Evolutionary conservation across 2,113 vertebrate species (phyloP).

Genomic region (Probosciger aterrimus): DNA sequence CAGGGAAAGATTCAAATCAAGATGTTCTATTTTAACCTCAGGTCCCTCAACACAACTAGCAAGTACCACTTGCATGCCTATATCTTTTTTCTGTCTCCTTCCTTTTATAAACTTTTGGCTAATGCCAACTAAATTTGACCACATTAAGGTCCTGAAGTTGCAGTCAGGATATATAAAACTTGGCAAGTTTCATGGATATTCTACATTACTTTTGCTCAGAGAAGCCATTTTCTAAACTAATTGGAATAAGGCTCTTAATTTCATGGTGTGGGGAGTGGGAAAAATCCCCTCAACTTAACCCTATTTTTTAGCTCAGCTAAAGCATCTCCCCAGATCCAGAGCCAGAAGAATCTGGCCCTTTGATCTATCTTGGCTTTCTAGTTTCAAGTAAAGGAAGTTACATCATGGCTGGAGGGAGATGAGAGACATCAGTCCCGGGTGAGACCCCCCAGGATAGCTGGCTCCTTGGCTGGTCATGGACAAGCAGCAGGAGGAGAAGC

Average conservation of each 20-base stretch:
- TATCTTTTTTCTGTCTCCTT: neutral
- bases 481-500: neutral
- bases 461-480: accelerated
- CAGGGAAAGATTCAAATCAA: neutral
- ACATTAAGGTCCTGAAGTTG: neutral
- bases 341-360: neutral
- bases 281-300: neutral
- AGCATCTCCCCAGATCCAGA: neutral
- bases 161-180: neutral
- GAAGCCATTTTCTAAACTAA: neutral
- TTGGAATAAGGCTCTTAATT: neutral
- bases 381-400: neutral
- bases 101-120: neutral
- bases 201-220: neutral
- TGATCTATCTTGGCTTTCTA: neutral
- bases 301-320: neutral
- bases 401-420: neutral
- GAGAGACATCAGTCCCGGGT: neutral
- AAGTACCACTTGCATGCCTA: neutral
- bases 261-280: neutral
- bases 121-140: neutral
- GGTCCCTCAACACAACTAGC: neutral
- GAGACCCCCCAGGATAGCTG: neutral
- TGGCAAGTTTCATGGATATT: neutral
- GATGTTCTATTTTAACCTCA: neutral